Evolutionary conservation across 2,113 vertebrate genomes (phyloP), one percentile per base, ranked within the genome.

Genomic region (Hydrolagus affinis): DNA sequence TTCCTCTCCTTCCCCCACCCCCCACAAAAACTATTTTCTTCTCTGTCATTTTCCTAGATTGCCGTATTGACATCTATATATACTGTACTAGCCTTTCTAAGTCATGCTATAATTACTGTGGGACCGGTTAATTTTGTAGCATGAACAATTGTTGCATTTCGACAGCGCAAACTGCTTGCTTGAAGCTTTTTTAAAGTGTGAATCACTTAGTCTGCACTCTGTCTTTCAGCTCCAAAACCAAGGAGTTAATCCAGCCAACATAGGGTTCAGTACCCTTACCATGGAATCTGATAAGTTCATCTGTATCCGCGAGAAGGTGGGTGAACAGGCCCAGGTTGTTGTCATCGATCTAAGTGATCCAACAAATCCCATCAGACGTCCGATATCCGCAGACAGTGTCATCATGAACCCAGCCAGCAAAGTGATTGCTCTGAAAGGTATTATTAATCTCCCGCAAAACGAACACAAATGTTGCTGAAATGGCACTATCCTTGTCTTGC

Each of bases 251-350:
- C 95, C 95, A 59, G 94, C 94, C 86, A 97, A 95, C 88, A 96
- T 96, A 87, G 95, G 96, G 85, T 97, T 97, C 91, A 98, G 95
- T 90, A 96, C 95, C n/a, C 91, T 97, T 85, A 98, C 96, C 74
- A 95, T 97, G 96, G 96, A 97, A 91, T 97, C 96, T 2, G 96
- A 98, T 91, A 96, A 95, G 87, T 98, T 96, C 91, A 96, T 96
- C 90, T 97, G 96, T 90, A 94, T 97, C 89, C 90, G 95, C 66
- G 96, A 98, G 91, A 97, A 96, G 87, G 95, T 96, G 70, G 95
- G 95, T 0, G 96, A 97, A 80, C 96, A 97, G 91, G 95, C 95
- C 8, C 96, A 97, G 88, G 95, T 97, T 77, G 94, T 96, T 85
- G 97, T 97, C 57, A 93, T 97, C 87, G 97, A 97, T 89, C 89